Percentiles rank a stretch among this genome's conserved stretches.
Evolutionary conservation across 2,797 vertebrate species (phyloP).

Genomic region (Sebastiscus tertius): DNA sequence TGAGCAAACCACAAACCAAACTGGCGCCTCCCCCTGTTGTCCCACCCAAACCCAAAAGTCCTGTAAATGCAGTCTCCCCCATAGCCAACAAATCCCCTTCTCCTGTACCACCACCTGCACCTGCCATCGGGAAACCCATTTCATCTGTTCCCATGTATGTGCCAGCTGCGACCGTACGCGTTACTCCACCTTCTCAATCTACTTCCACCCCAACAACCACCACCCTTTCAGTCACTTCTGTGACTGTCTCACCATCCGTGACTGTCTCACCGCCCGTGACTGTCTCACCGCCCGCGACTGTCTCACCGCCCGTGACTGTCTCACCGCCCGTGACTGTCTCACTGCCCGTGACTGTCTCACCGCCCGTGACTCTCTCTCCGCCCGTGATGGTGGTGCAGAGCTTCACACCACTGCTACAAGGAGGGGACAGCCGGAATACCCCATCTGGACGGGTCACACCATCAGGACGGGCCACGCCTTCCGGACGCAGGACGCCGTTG

Average conservation of each 20-base stretch:
- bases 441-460: slow-evolving; percentile 77
- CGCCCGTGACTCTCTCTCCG: slow-evolving; percentile 55
- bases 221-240: slow-evolving; percentile 22
- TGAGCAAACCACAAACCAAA: slow-evolving; percentile 77
- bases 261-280: slow-evolving; percentile 63
- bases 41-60: slow-evolving; percentile 84
- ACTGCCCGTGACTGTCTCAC: slow-evolving; percentile 26
- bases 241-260: slow-evolving; percentile 65
- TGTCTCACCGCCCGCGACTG: slow-evolving; percentile 60
- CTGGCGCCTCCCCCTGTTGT: slow-evolving; percentile 70
- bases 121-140: slow-evolving; percentile 84
- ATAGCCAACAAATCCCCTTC: slow-evolving; percentile 64
- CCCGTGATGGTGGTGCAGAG: slow-evolving; percentile 80
- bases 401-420: slow-evolving; percentile 81
- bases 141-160: slow-evolving; percentile 84
- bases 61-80: slow-evolving; percentile 53
- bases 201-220: slow-evolving; percentile 39
- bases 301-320: slow-evolving; percentile 63
- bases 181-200: slow-evolving; percentile 57
- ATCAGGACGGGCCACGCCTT: slow-evolving; percentile 78
- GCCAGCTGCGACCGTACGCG: slow-evolving; percentile 58
- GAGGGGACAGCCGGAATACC: slow-evolving; percentile 59
- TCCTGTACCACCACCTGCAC: slow-evolving; percentile 58
- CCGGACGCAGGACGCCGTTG: slow-evolving; percentile 80
- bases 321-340: slow-evolving; percentile 60